Conservation (phyloP, 2,113 vertebrate genomes). For the Phainopepla nitens region DNA sequence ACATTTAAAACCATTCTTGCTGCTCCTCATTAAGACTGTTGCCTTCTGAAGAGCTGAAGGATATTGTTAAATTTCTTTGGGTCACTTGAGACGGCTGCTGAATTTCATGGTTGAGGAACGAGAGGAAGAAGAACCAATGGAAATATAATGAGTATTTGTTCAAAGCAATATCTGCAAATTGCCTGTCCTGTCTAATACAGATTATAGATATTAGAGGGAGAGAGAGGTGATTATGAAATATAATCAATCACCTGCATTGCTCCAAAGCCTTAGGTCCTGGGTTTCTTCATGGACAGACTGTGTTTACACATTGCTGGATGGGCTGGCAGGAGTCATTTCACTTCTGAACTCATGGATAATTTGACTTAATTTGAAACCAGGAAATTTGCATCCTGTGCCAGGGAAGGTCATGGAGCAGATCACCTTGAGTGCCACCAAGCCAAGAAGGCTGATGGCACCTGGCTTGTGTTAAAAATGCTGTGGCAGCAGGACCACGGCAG, state of each 20-base stretch:
- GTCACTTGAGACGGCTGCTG: conserved; percentile 29
- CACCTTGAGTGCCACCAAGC: background rate
- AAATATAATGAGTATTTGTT: conserved; percentile 10
- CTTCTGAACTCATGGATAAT: background rate
- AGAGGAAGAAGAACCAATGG: background rate
- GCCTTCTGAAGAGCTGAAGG: conserved; percentile 36
- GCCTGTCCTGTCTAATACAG: conserved; percentile 2
- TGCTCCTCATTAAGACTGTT: conserved; percentile 2
- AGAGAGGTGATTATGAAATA: background rate
- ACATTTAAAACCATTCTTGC: background rate
- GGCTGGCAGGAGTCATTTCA: background rate
- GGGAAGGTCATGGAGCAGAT: background rate
- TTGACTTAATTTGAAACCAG: background rate
- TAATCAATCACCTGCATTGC: background rate
- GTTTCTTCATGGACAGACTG: background rate
- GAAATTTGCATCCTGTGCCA: background rate
- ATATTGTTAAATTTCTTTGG: conserved; percentile 48
- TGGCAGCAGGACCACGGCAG: background rate
- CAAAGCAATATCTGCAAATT: conserved; percentile 34
- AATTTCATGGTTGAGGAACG: conserved; percentile 42
- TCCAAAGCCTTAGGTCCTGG: background rate
- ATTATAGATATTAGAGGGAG: background rate
- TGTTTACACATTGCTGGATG: background rate
- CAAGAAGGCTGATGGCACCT: background rate
- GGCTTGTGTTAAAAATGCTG: background rate